A percentile compares a stretch with the other conserved stretches of the same genome.
phyloP scores from a whole-genome alignment of 2,113 vertebrate genomes.

The Hippocampus guttulatus region DNA sequence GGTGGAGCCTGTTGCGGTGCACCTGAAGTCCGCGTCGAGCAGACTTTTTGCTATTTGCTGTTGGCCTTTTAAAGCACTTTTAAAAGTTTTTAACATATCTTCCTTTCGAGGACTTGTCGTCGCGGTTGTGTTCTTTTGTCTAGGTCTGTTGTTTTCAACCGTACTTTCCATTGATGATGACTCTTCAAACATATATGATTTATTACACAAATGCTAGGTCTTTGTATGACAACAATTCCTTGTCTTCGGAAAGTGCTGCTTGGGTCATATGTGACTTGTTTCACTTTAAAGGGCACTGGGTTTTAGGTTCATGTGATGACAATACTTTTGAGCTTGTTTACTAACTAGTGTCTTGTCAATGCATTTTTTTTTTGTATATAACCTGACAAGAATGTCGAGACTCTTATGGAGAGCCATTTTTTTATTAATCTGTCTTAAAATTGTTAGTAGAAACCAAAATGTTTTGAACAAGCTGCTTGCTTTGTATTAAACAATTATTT shows the following conservation, averaged over 20 bases:
- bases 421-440: neutral
- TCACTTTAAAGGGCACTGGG: neutral
- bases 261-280: conserved; percentile 2
- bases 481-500: neutral
- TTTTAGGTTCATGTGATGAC: conserved; percentile 1
- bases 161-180: neutral
- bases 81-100: neutral
- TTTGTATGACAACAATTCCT: neutral
- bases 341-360: neutral
- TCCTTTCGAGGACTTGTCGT: neutral
- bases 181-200: neutral
- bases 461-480: neutral
- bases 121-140: neutral
- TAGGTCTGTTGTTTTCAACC: neutral
- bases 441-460: neutral
- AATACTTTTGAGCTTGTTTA: neutral
- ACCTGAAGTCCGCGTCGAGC: neutral
- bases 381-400: neutral
- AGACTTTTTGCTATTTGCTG: neutral
- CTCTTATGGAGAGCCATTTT: neutral
- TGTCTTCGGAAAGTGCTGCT: neutral
- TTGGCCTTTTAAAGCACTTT: neutral
- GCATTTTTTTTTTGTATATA: neutral
- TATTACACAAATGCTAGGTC: neutral
- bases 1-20: neutral